Evolutionary conservation across 2,888 invertebrate species (phyloP), one percentile per base, ranked within the genome.

Genomic region (Drosophila subsilvestris): DNA sequence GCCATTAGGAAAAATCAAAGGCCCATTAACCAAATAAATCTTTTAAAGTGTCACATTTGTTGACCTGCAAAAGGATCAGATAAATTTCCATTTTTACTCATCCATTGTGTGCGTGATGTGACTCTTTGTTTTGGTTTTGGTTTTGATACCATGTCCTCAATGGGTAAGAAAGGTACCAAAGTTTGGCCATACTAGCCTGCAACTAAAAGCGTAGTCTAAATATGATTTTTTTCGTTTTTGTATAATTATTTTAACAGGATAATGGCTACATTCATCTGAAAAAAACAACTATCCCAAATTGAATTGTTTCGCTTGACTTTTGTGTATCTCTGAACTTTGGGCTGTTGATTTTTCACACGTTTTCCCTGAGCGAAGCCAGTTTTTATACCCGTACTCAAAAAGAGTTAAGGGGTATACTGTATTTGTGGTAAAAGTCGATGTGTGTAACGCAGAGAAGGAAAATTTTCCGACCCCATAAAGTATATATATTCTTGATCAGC

Each of bases 21-120:
- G 14, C 20, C 43, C 55, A 62, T 25, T 6, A 6, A 25, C 25
- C 6, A 62, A 56, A 70, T 70, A 71, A 72, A 70, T 72, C 55
- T 56, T 42, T 1, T 9, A 72, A 48, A 56, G 43, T 63, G 63
- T 51, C 47, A 56, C 70, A 71, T 56, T 70, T 71, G 50, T 62
- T 62, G 72, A 43, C 63, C 51, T 48, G 54, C 43, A 48, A 65
- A 42, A 42, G 51, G 22, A 44, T 54, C 27, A 25, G 42, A 22
- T 37, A 71, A 44, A 53, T 70, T 70, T 70, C 72, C 56, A 48
- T 70, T 72, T 56, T 37, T 47, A 55, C 70, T 56, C 73, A 73
- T 72, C 63, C 73, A 51, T 47, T n/a, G 70, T 43, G 47, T 63
- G 63, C 70, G 73, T 70, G 70, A 72, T 72, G 73, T 51, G 63